A percentile compares a stretch with the other conserved stretches of the same genome.
Evolutionary conservation across 2,113 vertebrate genomes (phyloP).

Genomic region (Nesospiza acunhae): DNA sequence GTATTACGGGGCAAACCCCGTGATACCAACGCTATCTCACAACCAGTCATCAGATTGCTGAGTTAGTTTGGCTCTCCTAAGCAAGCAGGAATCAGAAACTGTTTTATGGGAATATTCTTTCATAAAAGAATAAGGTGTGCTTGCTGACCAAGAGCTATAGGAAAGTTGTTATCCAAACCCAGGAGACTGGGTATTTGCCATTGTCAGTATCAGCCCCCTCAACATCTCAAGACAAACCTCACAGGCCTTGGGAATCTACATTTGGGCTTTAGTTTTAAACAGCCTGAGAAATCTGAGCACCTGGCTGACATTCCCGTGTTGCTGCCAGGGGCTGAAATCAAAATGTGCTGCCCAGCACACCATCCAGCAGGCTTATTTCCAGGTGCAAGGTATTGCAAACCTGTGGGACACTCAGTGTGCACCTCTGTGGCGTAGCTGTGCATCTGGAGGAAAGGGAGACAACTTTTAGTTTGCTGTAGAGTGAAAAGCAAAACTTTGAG

Average conservation of each 20-base stretch:
- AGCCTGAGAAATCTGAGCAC: neutral
- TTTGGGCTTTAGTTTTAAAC: neutral
- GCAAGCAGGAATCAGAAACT: neutral
- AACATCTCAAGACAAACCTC: neutral
- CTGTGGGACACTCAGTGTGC: accelerated
- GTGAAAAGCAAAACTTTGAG: neutral
- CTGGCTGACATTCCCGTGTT: neutral
- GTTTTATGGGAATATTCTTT: neutral
- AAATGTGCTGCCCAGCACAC: neutral
- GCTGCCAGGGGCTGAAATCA: neutral
- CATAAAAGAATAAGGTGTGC: neutral
- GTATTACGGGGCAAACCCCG: accelerated
- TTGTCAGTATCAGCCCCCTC: neutral
- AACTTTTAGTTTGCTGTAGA: neutral
- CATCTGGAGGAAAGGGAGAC: neutral
- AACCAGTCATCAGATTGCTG: neutral
- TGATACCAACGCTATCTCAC: accelerated
- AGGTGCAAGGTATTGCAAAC: neutral
- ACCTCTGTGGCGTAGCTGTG: neutral
- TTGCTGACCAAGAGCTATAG: neutral
- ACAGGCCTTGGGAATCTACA: neutral
- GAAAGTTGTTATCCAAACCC: neutral
- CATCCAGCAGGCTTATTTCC: neutral
- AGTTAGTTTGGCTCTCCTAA: neutral
- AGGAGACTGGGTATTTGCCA: neutral